These are phyloP conservation scores for Therioaphis trifolii DNA, from an alignment of 2,888 invertebrate genomes.

Conservation along the genomic window DNA sequence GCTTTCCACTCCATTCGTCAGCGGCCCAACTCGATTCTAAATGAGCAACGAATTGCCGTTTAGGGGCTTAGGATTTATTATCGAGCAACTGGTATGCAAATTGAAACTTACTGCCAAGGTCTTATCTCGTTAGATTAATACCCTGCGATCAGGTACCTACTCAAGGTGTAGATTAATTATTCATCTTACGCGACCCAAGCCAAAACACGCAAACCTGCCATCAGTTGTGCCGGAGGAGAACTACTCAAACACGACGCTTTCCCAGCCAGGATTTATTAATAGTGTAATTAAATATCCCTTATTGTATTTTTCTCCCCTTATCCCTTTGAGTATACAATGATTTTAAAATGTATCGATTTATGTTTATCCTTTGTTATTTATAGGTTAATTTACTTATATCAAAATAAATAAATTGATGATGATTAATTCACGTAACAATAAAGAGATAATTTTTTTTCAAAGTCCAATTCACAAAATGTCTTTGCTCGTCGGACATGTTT, in stretches of 20 bases:
- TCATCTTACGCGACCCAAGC: constrained; percentile 39
- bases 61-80: constrained; percentile 53
- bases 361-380: too few species aligned
- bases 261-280: constrained; percentile 43
- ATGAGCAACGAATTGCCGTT: constrained; percentile 43
- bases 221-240: constrained; percentile 4
- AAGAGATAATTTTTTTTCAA: too few species aligned
- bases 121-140: constrained; percentile 61
- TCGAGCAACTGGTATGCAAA: constrained; percentile 51
- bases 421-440: too few species aligned
- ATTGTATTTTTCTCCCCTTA: not conserved
- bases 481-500: too few species aligned
- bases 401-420: too few species aligned
- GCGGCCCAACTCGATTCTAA: constrained; percentile 7
- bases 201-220: too few species aligned
- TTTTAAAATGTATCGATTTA: constrained; percentile 24
- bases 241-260: constrained; percentile 21
- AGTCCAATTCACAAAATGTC: too few species aligned
- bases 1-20: not conserved
- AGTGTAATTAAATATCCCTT: constrained; percentile 44
- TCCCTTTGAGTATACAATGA: not conserved
- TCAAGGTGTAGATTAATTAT: constrained; percentile 56
- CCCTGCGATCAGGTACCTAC: constrained; percentile 35
- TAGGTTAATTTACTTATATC: too few species aligned
- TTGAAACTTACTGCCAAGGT: constrained; percentile 58